Base-by-base conservation (phyloP, 2,888 invertebrate genomes). In the Dolichopus griseipennis region DNA sequence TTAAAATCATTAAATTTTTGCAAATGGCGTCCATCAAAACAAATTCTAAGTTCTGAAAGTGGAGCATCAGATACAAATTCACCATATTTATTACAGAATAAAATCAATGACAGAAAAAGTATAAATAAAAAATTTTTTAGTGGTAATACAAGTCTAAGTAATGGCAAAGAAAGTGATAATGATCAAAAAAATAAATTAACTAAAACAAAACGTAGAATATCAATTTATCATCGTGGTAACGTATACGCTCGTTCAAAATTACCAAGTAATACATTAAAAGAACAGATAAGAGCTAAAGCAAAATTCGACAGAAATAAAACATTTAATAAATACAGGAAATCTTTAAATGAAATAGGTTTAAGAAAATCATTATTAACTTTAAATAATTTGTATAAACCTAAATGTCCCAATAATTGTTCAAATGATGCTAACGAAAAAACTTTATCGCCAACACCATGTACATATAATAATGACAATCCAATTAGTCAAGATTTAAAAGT, bases 251-350 rank as follows among this genome's bases (percentile, higher is more conserved):
- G 73, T 2, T 73, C 73, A 6, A 72, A 73, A 20, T 71, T 69
- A 61, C 70, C 64, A 15, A 68, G 71, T 62, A 67, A n/a, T 20
- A 68, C 52, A 12, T 21, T 71, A 63, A 72, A 72, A 21, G 75
- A 76, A 43, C 64, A 72, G 20, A 69, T 72, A 52, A 73, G 70
- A 27, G 71, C 66, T 0, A 76, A 73, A 63, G 73, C 74, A 6
- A 75, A 74, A 66, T 70, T 70, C 33, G 73, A 76, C 67, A 73
- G 77, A 18, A 69, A 67, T 34, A 73, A 73, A 0, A 69, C 71
- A 68, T 77, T 75, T 52, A 76, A 76, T 70, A 70, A 70, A 72
- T 71, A 63, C 34, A 71, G 74, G 18, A 66, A 69, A 65, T 68
- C 70, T 10, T 34, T 72, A 1, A 68, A 70, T 41, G 70, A 70